These are phyloP conservation scores for Mesochorus sp. DNA, from an alignment of 2,888 invertebrate species.

Conservation along the genomic window DNA sequence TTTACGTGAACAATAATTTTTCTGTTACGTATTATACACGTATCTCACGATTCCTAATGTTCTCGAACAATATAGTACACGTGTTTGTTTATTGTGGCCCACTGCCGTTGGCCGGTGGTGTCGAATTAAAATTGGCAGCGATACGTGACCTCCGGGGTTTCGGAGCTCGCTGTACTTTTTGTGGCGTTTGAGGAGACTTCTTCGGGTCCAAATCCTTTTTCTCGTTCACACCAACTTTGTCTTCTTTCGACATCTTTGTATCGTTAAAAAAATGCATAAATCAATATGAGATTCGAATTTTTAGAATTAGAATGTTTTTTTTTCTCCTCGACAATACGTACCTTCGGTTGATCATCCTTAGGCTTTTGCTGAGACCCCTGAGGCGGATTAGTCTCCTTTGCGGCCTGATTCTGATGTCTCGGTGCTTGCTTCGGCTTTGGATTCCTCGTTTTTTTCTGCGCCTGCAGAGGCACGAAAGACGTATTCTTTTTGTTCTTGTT, in stretches of 20 bases:
- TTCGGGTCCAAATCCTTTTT: slow-evolving; percentile 51
- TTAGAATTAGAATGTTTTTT: no score
- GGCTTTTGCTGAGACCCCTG: slow-evolving; percentile 34
- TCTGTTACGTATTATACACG: slow-evolving; percentile 39
- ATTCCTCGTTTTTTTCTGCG: slow-evolving; percentile 81
- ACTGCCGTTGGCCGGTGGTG: slow-evolving; percentile 69
- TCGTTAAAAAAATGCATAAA: background rate
- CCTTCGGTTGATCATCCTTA: slow-evolving; percentile 52
- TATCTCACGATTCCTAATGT: slow-evolving; percentile 48
- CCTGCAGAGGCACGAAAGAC: slow-evolving; percentile 84
- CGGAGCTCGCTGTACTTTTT: slow-evolving; percentile 68
- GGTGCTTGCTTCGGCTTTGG: slow-evolving; percentile 52
- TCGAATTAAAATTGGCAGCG: slow-evolving; percentile 79
- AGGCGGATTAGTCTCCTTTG: slow-evolving; percentile 44
- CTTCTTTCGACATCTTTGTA: slow-evolving; percentile 57
- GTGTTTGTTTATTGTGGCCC: slow-evolving; percentile 64
- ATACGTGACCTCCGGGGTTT: slow-evolving; percentile 78
- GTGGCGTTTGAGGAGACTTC: slow-evolving; percentile 61
- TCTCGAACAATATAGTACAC: slow-evolving; percentile 38
- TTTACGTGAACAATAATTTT: slow-evolving; percentile 31
- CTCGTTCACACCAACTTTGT: slow-evolving; percentile 38
- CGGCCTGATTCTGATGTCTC: slow-evolving; percentile 54
- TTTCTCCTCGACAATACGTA: slow-evolving; percentile 33
- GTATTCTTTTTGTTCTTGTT: slow-evolving; percentile 71
- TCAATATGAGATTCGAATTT: no score